Evolutionary conservation across 2,797 vertebrate genomes (phyloP).

Genomic region (Phoxinus dragarum): DNA sequence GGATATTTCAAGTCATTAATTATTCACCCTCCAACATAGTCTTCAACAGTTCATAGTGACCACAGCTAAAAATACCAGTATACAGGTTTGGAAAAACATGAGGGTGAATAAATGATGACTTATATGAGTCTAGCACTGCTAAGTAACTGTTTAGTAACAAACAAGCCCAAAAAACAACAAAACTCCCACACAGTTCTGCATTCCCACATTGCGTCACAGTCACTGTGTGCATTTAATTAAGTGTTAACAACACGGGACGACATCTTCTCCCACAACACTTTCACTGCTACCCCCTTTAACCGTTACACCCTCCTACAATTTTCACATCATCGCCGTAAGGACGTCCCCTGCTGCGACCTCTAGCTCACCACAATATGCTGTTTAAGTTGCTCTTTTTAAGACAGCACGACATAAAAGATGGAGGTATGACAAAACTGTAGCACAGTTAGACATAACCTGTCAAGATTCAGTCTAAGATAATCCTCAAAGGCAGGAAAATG

Average conservation of each 20-base stretch:
- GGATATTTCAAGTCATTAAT: neutral
- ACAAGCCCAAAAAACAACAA: neutral
- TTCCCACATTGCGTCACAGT: slow-evolving; percentile 4
- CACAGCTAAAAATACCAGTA: slow-evolving; percentile 9
- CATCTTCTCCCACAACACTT: slow-evolving; percentile 26
- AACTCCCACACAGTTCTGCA: slow-evolving; percentile 15
- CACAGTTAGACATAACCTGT: slow-evolving; percentile 41
- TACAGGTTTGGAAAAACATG: neutral
- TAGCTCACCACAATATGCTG: slow-evolving; percentile 37
- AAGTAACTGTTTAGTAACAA: slow-evolving; percentile 19
- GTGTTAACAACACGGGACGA: slow-evolving; percentile 7
- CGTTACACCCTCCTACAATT: neutral
- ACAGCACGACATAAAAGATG: neutral
- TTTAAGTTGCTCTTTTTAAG: slow-evolving; percentile 39
- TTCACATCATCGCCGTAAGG: slow-evolving; percentile 15
- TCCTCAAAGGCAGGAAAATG: slow-evolving; percentile 41
- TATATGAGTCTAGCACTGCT: slow-evolving; percentile 16
- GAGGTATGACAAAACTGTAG: neutral
- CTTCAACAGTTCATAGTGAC: neutral
- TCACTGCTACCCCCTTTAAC: slow-evolving; percentile 12
- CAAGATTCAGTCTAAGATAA: slow-evolving; percentile 42
- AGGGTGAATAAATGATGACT: neutral
- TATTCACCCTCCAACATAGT: neutral
- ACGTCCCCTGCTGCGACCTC: slow-evolving; percentile 2
- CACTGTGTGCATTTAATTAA: slow-evolving; percentile 39